Percentiles rank a stretch among this genome's conserved stretches.
Conservation (phyloP, 2,797 vertebrate species). For the Manis pentadactyla region DNA sequence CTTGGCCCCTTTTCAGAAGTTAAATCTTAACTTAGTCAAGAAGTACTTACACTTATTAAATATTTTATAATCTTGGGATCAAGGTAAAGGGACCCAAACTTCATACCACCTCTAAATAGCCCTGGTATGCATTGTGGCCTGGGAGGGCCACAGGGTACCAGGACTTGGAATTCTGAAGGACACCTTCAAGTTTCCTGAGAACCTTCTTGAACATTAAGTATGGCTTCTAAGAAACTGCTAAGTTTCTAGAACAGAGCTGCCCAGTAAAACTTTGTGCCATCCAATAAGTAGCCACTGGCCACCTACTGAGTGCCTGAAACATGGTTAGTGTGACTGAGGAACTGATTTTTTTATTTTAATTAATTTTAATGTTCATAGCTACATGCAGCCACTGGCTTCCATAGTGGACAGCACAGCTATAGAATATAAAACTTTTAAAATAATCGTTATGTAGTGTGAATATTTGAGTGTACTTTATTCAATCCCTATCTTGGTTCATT, state of each 20-base stretch:
- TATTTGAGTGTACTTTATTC: neutral
- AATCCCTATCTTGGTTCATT: slow-evolving; percentile 39
- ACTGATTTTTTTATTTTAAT: neutral
- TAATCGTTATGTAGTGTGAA: neutral
- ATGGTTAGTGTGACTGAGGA: neutral
- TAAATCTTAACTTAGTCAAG: slow-evolving; percentile 7
- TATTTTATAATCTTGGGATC: neutral
- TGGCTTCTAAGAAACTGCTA: neutral
- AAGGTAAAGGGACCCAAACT: slow-evolving; percentile 23
- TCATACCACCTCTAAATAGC: neutral
- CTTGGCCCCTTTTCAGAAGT: neutral
- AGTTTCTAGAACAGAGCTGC: neutral
- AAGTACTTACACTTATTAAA: slow-evolving; percentile 36
- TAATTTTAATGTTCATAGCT: slow-evolving; percentile 27
- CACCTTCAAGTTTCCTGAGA: neutral
- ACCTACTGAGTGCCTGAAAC: neutral
- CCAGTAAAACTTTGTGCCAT: neutral
- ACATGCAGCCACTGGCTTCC: neutral
- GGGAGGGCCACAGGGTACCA: neutral
- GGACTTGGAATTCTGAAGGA: neutral
- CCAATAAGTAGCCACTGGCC: neutral
- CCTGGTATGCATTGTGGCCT: neutral
- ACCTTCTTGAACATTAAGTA: neutral
- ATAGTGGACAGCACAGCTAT: neutral
- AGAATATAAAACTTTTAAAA: slow-evolving; percentile 46